These are phyloP conservation scores for Apamea anceps DNA, from an alignment of 2,888 invertebrate genomes.

Conservation along the genomic window DNA sequence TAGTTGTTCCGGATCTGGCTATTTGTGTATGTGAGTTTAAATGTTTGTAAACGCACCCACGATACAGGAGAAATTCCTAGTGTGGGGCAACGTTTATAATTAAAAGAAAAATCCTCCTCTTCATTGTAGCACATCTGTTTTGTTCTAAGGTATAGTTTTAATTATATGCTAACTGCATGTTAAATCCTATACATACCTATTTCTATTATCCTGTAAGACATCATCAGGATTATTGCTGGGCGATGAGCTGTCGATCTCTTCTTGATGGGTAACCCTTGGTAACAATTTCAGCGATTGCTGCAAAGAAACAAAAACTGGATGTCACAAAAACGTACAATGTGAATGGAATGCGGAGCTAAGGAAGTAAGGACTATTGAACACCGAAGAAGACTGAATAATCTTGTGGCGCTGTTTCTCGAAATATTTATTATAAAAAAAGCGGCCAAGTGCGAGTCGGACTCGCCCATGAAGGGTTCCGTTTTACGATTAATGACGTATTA, in stretches of 20 bases:
- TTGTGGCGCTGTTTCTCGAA: neutral
- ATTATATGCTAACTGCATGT: neutral
- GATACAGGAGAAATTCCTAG: too few species aligned
- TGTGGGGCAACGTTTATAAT: too few species aligned
- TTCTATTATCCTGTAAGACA: constrained; percentile 41
- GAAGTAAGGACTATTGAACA: neutral
- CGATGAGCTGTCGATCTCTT: constrained; percentile 41
- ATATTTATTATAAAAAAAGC: neutral
- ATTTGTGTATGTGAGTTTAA: too few species aligned
- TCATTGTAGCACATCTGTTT: too few species aligned
- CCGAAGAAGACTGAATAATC: too few species aligned
- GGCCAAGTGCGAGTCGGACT: too few species aligned
- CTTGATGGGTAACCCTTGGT: constrained; percentile 55
- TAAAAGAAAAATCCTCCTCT: too few species aligned
- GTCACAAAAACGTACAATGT: neutral
- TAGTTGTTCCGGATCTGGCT: too few species aligned
- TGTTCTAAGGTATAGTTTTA: too few species aligned
- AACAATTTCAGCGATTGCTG: constrained; percentile 68
- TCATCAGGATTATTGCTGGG: constrained; percentile 48
- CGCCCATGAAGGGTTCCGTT: too few species aligned
- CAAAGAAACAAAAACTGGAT: neutral
- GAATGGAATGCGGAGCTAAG: neutral
- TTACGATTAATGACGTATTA: too few species aligned
- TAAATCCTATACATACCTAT: constrained; percentile 2
- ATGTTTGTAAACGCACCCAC: too few species aligned